Conservation (phyloP, 1,140 invertebrate species). For the Dendroctonus ponderosae region DNA sequence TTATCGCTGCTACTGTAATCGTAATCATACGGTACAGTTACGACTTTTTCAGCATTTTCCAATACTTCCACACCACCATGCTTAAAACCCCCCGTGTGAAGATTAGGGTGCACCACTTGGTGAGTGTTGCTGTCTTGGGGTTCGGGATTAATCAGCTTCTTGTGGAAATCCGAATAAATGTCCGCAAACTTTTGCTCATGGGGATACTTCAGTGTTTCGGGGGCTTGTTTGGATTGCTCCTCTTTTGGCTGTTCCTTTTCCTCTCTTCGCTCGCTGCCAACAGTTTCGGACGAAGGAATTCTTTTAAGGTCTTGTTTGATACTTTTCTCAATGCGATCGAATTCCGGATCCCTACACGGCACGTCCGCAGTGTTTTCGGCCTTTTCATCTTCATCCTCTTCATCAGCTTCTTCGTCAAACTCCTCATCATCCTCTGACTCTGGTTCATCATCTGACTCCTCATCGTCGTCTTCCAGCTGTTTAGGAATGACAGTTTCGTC, state of each 20-base stretch:
- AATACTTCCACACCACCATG: constrained; percentile 19
- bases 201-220: constrained; percentile 12
- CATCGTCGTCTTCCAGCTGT: constrained; percentile 34
- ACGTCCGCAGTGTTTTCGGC: constrained; percentile 6
- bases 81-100: constrained; percentile 31
- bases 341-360: constrained; percentile 10
- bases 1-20: constrained; percentile 36
- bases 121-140: constrained; percentile 17
- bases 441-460: constrained; percentile 21
- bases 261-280: no score
- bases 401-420: constrained; percentile 25
- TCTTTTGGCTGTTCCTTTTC: no score
- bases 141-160: constrained; percentile 17
- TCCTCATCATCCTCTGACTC: constrained; percentile 9
- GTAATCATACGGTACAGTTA: constrained; percentile 35
- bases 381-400: constrained; percentile 9
- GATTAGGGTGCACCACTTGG: constrained; percentile 30
- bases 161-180: constrained; percentile 9
- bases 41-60: constrained; percentile 29
- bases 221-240: background rate
- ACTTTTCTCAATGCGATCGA: no score
- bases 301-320: no score
- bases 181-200: constrained; percentile 15
- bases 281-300: no score
- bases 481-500: background rate